Evolutionary conservation across 2,797 vertebrate species (phyloP), one percentile per base, ranked within the genome.

Genomic region (Podargus strigoides): DNA sequence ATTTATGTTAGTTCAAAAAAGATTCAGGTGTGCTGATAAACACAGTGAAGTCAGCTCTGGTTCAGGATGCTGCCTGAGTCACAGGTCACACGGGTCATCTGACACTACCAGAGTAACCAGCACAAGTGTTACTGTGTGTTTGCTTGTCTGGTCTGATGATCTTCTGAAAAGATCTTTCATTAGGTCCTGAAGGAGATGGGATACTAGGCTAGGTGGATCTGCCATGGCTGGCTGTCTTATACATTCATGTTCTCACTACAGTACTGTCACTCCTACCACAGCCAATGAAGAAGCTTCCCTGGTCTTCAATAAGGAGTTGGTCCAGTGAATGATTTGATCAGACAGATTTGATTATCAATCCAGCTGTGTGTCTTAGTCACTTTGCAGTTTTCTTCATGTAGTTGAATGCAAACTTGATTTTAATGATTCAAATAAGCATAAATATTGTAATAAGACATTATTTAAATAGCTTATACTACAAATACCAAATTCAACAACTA

Each of bases 351-450:
- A 62, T 59, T 91, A 42, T 27, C 22, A 36, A 12, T 36, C 23
- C 75, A 85, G 37, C 36, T 75, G 60, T 47, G 17, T 44, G 22
- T 49, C 53, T 58, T 60, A 75, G 27, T 46, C 53, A 28, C 20
- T 79, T 73, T 30, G 26, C 64, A 32, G 32, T 85, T 88, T 55
- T 32, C 46, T 67, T 77, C 27, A 21, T 50, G 17, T 42, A 15
- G 19, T 28, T 78, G 79, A 90, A 91, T 21, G 16, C 83, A 55
- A 88, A 52, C 39, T 41, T 79, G 72, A 79, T 92, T 95, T 93
- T 60, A 91, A 85, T 85, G 13, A 36, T 89, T 85, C 84, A 88
- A 92, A 90, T 55, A 76, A 90, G 20, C 14, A 36, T 66, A 86
- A 88, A 91, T 53, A 87, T 44, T 90, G 12, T 60, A 73, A 67